Base-by-base conservation (phyloP, 2,888 invertebrate genomes). In the Ormyrus rosae region DNA sequence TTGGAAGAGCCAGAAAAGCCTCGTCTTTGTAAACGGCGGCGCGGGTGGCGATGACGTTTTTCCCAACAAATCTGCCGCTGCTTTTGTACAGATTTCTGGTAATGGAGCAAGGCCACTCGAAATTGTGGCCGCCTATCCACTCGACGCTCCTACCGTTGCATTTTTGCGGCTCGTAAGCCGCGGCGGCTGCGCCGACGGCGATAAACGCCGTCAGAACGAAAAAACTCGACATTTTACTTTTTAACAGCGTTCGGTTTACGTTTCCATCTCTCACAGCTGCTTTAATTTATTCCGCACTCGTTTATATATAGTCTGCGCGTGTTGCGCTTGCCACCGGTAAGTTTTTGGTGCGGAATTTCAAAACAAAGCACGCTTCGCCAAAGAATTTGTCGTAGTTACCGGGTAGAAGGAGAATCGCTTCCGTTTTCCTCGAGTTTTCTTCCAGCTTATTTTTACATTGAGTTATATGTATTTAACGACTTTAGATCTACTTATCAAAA, bases 41-140 rank as follows among this genome's bases (percentile, higher is more conserved):
- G 58, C 94, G 91, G 4, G 94, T 94, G 3, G 92, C 92, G 80
- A 94, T 93, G 56, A 94, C 90, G 87, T 94, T 93, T 83, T 92
- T 92, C 68, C 93, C 91, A 63, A 92, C 91, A 90, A 93, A 94
- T 58, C 92, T 91, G 2, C 93, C 93, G 1, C 92, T 92, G 67
- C 91, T 92, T 69, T 91, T 91, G 88, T 92, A 94, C 85, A 94
- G 92, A 85, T 91, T 92, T 86, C 92, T 93, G 19, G 93, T 94
- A 64, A 92, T 92, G 2, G 91, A 86, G 84, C 93, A 93, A n/a
- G 93, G 93, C 93, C 93, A 94, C 46, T 91, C 90, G 51, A 94
- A 86, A n/a, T 68, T 65, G 71, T 86, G 86, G 53, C 89, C 89
- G 8, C 92, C 92, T 74, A 86, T 91, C 86, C 92, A 88, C n/a